These are phyloP conservation scores for Mus musculus DNA, from an alignment of 2,113 vertebrate genomes.

Conservation along the genomic window GRCm39 chr7:74782001-74782500, in stretches of 20 bases:
- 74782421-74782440: background rate
- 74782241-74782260: background rate
- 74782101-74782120: background rate
- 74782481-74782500: background rate
- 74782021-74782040: background rate
- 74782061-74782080: background rate
- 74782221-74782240: background rate
- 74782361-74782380: background rate
- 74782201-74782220: background rate
- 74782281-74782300: background rate
- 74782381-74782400: background rate
- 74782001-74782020: background rate
- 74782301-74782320: background rate
- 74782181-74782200: background rate
- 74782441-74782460: background rate
- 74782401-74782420: background rate
- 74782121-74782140: background rate
- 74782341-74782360: background rate
- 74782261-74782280: background rate
- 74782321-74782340: background rate
- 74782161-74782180: background rate
- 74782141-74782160: background rate
- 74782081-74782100: no score
- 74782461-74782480: background rate
- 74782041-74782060: background rate